Base-by-base conservation (phyloP, 64 coral and sea anemone species). In the Acropora tenuis region DNA sequence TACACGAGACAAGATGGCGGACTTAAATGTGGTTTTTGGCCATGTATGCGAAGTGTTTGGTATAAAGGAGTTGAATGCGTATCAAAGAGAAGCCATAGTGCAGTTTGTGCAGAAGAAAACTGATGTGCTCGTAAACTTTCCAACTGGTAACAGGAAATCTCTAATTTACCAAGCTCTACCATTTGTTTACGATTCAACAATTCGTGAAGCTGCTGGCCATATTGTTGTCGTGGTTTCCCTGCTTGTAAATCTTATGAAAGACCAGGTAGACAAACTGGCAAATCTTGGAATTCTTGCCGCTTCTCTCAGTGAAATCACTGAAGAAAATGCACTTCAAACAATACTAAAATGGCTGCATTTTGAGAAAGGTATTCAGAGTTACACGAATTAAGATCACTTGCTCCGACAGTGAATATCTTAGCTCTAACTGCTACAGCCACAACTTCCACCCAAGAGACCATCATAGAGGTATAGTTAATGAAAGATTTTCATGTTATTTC, bases 151-250 rank as follows among this genome's bases (percentile, higher is more conserved):
- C 57, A 68, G 79, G 82, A 84, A 91, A 75, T 82, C 89, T 3
- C 69, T 84, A 8, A 91, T 84, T 50, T 84, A 75, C 73, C 66
- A 69, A 40, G 88, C 88, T 90, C 60, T 90, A 9, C 88, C 88
- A 5, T 69, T 80, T 50, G 44, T 82, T 90, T 80, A 80, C 67
- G 78, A 90, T 82, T 72, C 11, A 40, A 88, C 9, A 53, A 53
- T 63, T 63, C 60, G 11, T 63, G 60, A 63, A 63, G 60, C 60
- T 63, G 60, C 1, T 63, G 60, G 60, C 48, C 89, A 91, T 67
- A 40, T 92, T 40, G 80, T 92, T 43, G 81, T 92, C 16, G 90
- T 92, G 19, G 81, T 86, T 46, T 92, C 82, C 19, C 90, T 69
- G 44, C 43, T 92, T 47, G 50, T 92, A 6, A 85, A 50, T 82